Conservation (phyloP, 2,888 invertebrate genomes). For the Sarcophaga caerulescens region DNA sequence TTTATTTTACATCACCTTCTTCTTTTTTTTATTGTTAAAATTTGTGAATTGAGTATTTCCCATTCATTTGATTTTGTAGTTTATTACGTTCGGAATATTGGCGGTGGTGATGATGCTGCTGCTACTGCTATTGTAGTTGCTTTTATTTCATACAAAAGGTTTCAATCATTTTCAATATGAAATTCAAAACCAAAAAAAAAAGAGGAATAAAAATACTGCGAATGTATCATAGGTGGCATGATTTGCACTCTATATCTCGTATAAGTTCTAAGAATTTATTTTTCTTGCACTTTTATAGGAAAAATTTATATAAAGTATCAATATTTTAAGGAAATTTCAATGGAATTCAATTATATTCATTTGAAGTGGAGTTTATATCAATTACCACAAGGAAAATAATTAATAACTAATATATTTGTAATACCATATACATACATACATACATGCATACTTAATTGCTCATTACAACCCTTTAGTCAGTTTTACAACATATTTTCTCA, state of each 20-base stretch:
- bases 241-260: neutral
- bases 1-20: constrained; percentile 18
- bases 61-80: constrained; percentile 39
- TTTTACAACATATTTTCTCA: no score
- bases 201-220: neutral
- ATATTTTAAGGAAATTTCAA: no score
- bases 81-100: neutral
- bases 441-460: no score
- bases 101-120: neutral
- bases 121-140: neutral
- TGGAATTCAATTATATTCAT: no score
- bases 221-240: neutral
- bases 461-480: no score
- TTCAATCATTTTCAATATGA: constrained; percentile 25
- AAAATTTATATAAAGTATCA: no score
- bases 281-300: no score
- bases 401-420: no score
- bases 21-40: constrained; percentile 21
- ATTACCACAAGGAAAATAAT: no score
- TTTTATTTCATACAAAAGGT: constrained; percentile 12
- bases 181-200: neutral
- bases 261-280: neutral
- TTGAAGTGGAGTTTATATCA: no score
- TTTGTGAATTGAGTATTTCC: constrained; percentile 24
- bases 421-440: no score